A percentile compares a stretch with the other conserved stretches of the same genome.
phyloP scores from a whole-genome alignment of 2,888 invertebrate species.

The Lepetodrilus schrolli region DNA sequence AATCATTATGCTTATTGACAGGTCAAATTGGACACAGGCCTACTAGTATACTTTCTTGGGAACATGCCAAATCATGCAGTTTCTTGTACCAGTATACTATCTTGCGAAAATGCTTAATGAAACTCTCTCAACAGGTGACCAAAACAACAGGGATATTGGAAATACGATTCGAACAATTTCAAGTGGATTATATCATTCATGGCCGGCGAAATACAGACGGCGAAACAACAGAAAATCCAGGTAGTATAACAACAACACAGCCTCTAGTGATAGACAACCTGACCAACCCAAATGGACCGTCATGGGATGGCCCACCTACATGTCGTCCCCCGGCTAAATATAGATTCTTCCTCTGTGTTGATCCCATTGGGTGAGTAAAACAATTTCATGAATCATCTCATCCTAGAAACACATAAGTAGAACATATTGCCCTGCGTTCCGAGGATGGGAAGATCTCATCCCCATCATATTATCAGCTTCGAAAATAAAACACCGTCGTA shows the following conservation, averaged over 20 bases:
- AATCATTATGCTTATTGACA: no score
- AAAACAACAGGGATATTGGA: not conserved
- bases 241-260: not conserved
- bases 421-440: not conserved
- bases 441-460: no score
- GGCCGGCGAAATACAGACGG: not conserved
- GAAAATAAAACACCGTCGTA: no score
- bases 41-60: no score
- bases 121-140: not conserved
- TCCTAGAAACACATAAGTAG: no score
- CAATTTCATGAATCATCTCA: no score
- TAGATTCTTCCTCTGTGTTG: not conserved
- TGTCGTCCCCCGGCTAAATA: not conserved
- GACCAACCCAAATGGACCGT: not conserved
- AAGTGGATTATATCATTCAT: not conserved
- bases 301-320: not conserved
- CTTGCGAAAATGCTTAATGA: no score
- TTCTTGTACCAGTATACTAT: no score
- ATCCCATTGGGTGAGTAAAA: not conserved
- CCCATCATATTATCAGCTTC: not conserved
- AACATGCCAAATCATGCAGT: no score
- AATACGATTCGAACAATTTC: not conserved
- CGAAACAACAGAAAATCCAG: not conserved
- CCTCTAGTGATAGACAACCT: not conserved
- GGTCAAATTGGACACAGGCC: no score